Evolutionary conservation across 2,888 invertebrate genomes (phyloP).

Genomic region (Tribolium freemani): DNA sequence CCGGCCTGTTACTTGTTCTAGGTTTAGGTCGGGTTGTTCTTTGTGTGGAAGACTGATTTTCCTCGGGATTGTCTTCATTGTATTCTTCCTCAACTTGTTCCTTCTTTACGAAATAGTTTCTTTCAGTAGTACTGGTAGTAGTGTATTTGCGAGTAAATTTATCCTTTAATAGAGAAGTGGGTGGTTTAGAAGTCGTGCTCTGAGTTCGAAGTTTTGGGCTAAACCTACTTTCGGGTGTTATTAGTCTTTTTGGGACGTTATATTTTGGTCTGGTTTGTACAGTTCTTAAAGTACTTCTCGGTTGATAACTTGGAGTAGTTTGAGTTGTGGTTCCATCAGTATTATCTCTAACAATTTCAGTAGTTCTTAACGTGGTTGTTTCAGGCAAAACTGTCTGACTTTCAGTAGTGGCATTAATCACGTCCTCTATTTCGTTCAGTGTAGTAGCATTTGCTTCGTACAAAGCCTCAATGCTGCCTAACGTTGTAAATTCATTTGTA

Average conservation of each 20-base stretch:
- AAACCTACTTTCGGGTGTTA: constrained; percentile 43
- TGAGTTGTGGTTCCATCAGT: constrained; percentile 17
- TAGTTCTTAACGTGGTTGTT: not conserved
- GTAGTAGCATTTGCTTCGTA: not conserved
- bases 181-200: not conserved
- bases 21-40: constrained; percentile 25
- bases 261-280: constrained; percentile 51
- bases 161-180: not conserved
- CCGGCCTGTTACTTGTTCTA: constrained; percentile 41
- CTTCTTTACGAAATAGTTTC: constrained; percentile 13
- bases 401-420: not conserved
- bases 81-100: constrained; percentile 33
- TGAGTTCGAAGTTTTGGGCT: constrained; percentile 19
- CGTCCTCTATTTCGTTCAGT: not conserved
- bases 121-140: constrained; percentile 50
- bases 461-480: not conserved
- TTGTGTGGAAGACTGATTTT: not conserved
- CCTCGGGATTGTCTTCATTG: constrained; percentile 38
- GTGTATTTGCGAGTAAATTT: constrained; percentile 39
- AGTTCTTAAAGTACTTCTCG: constrained; percentile 51
- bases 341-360: not conserved
- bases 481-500: not conserved
- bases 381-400: not conserved
- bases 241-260: constrained; percentile 42
- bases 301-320: constrained; percentile 47